These are phyloP conservation scores for Notothenia coriiceps DNA, from an alignment of 2,113 vertebrate species.

Conservation along the genomic window DNA sequence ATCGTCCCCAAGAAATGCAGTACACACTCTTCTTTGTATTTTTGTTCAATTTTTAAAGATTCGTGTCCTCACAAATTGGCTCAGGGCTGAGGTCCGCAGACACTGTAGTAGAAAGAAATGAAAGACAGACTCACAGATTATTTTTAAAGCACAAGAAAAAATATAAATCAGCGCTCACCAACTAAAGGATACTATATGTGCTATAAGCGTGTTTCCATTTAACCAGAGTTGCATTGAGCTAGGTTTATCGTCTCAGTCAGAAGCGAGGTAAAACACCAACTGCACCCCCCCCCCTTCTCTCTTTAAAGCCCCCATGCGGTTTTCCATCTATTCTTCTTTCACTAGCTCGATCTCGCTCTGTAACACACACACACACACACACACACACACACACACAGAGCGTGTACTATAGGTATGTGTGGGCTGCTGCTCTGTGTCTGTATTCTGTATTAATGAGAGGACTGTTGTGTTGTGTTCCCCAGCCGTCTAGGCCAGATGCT, in stretches of 20 bases:
- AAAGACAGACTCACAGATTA: slow-evolving; percentile 22
- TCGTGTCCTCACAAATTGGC: slow-evolving; percentile 9
- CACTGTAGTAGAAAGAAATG: slow-evolving; percentile 1
- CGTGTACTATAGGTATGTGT: slow-evolving; percentile 61
- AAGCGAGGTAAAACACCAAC: slow-evolving; percentile 60
- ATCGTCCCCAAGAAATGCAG: no score
- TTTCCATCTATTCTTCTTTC: slow-evolving; percentile 70
- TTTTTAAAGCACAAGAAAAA: slow-evolving; percentile 16
- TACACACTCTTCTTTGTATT: not conserved
- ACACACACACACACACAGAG: slow-evolving; percentile 47
- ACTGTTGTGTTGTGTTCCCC: slow-evolving; percentile 71
- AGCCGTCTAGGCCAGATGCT: slow-evolving; percentile 72
- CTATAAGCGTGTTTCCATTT: slow-evolving; percentile 56
- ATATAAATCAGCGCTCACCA: slow-evolving; percentile 9
- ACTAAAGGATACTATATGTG: slow-evolving; percentile 50
- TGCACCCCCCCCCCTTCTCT: slow-evolving; percentile 15
- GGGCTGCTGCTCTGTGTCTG: slow-evolving; percentile 65
- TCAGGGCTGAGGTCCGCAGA: not conserved
- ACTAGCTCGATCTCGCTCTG: slow-evolving; percentile 58
- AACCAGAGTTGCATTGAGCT: slow-evolving; percentile 67
- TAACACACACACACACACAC: slow-evolving; percentile 42
- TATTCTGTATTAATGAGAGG: slow-evolving; percentile 76
- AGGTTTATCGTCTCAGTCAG: slow-evolving; percentile 66
- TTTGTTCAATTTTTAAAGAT: slow-evolving; percentile 20
- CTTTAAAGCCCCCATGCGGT: slow-evolving; percentile 67